Conservation (phyloP, 2,888 invertebrate species). For the Temnothorax rugatulus region DNA sequence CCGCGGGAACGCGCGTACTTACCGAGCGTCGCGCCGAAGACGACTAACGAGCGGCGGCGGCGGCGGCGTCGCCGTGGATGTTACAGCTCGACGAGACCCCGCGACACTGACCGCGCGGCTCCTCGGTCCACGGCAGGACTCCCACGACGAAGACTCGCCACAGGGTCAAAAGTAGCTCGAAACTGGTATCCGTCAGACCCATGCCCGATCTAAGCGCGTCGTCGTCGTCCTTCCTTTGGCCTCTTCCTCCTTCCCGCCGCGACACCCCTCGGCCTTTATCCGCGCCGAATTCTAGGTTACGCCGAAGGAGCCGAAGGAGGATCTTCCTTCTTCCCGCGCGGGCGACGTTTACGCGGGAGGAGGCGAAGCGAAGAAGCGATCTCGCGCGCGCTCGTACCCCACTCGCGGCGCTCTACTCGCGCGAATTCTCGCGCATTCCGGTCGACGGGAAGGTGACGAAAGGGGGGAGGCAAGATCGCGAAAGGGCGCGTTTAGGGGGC, state of each 20-base stretch:
- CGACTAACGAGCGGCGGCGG: conserved; percentile 61
- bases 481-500: background rate
- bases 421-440: conserved; percentile 16
- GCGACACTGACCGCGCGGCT: conserved; percentile 78
- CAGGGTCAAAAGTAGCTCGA: conserved; percentile 87
- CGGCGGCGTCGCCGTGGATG: conserved; percentile 59
- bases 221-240: conserved; percentile 41
- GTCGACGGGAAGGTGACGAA: background rate
- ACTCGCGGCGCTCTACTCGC: background rate
- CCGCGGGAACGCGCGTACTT: conserved; percentile 51
- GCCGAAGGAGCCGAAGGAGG: no score
- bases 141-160: conserved; percentile 84
- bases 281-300: background rate
- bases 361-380: background rate
- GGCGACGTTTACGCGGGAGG: background rate
- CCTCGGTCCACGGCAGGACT: conserved; percentile 73
- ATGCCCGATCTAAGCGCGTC: conserved; percentile 80
- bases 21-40: conserved; percentile 58
- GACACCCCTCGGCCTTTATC: background rate
- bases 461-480: background rate
- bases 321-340: background rate
- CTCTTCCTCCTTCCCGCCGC: background rate
- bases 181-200: conserved; percentile 88
- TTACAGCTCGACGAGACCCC: conserved; percentile 74
- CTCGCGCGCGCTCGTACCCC: no score